Base-by-base conservation (phyloP, 1,140 invertebrate genomes). In the Ceratosolen solmsi region DNA sequence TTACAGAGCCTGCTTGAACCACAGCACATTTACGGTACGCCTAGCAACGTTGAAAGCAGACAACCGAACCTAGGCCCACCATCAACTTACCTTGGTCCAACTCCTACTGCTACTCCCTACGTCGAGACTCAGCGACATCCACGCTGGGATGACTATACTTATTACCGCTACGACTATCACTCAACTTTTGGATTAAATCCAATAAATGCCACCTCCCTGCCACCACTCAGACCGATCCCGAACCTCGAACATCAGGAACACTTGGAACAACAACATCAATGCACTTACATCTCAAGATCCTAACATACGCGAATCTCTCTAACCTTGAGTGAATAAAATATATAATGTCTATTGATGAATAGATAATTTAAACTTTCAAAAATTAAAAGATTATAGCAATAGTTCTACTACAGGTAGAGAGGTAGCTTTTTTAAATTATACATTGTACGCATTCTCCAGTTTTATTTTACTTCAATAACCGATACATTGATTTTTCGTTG, bases 1-100 rank as follows among this genome's bases (percentile, higher is more conserved):
- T 91, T 96, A 78, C 95, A 96, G 85, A 93, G 93, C 74, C 89
- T 95, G 78, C 87, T 95, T 60, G 91, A 94, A 30, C 89, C 91
- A 0, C 88, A 89, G 71, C 89, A 89, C 77, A 81, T 65, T 70
- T 90, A 90, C 81, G 30, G 2, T 0, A 11, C 36, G 5, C 83
- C 89, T 3, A 84, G 73, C 49, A 80, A 88, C 22, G 81, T 88
- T 15, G 88, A 89, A 33, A 83, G 79, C 79, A 85, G 27, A 7
- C 51, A 30, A 2, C 70, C 54, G 70, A 27, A 33, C 20, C 79
- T 41, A 22, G 36, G 41, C 20, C 4, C 56, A 25, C 22, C 58
- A 0, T 54, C 78, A 1, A 0, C 73, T 13, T 20, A 75, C 22
- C 25, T 54, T 54, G 80, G 84, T 78, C 82, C 84, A 71, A 84